These are phyloP conservation scores for Chouioia cunea DNA, from an alignment of 2,888 invertebrate species.

Conservation along the genomic window DNA sequence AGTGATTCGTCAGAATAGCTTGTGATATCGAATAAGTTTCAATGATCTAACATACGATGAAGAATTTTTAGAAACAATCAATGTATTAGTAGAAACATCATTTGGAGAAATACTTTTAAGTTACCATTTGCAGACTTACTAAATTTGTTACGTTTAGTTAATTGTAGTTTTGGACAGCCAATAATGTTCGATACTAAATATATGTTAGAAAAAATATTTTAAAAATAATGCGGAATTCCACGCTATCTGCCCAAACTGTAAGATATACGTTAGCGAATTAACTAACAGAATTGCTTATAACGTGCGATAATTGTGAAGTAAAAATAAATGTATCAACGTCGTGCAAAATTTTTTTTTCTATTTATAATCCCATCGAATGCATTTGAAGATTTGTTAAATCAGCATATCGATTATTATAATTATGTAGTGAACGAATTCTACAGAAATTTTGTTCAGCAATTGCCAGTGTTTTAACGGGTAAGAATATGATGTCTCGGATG, in stretches of 20 bases:
- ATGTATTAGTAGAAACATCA: neutral
- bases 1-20: too few species aligned
- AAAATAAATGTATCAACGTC: neutral
- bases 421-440: constrained; percentile 38
- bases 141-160: neutral
- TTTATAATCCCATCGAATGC: neutral
- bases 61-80: too few species aligned
- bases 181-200: neutral
- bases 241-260: neutral
- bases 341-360: neutral
- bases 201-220: neutral
- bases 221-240: neutral
- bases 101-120: neutral
- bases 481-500: too few species aligned
- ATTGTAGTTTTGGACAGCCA: neutral
- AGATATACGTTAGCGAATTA: neutral
- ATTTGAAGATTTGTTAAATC: neutral
- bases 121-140: neutral
- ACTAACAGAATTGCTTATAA: too few species aligned
- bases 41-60: too few species aligned
- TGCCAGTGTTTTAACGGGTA: too few species aligned
- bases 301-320: too few species aligned
- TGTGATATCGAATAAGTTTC: too few species aligned
- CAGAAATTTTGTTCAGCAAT: constrained; percentile 23
- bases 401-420: neutral